Conservation (phyloP, 2,113 vertebrate genomes). For the Trachemys scripta region DNA sequence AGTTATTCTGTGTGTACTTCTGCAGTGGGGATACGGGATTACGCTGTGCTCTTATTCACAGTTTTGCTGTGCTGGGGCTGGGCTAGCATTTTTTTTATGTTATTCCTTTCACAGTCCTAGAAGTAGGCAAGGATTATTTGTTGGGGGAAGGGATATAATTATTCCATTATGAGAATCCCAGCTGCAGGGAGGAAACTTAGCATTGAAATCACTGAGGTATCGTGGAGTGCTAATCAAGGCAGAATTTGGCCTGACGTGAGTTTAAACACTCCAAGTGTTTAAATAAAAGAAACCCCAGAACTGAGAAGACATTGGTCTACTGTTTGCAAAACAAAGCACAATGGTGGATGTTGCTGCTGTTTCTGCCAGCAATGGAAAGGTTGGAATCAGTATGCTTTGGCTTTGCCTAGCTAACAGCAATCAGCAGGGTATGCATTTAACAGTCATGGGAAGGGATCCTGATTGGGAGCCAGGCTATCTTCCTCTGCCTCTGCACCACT, state of each 20-base stretch:
- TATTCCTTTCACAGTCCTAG: neutral
- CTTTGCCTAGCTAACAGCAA: neutral
- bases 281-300: neutral
- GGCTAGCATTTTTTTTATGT: neutral
- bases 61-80: neutral
- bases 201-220: neutral
- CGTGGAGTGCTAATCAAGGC: constrained; percentile 1
- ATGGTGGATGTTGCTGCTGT: neutral
- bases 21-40: neutral
- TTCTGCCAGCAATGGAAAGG: fast-evolving
- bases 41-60: fast-evolving
- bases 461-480: fast-evolving
- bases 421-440: fast-evolving
- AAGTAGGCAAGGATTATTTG: neutral
- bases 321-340: neutral
- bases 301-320: neutral
- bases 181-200: neutral
- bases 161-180: neutral
- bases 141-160: neutral
- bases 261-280: neutral
- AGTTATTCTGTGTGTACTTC: neutral
- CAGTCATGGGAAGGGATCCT: fast-evolving
- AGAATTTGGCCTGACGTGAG: neutral
- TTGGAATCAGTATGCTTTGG: neutral
- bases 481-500: neutral